Evolutionary conservation across 2,888 invertebrate species (phyloP), one percentile per base, ranked within the genome.

Genomic region (Stenoptilia bipunctidactyla): DNA sequence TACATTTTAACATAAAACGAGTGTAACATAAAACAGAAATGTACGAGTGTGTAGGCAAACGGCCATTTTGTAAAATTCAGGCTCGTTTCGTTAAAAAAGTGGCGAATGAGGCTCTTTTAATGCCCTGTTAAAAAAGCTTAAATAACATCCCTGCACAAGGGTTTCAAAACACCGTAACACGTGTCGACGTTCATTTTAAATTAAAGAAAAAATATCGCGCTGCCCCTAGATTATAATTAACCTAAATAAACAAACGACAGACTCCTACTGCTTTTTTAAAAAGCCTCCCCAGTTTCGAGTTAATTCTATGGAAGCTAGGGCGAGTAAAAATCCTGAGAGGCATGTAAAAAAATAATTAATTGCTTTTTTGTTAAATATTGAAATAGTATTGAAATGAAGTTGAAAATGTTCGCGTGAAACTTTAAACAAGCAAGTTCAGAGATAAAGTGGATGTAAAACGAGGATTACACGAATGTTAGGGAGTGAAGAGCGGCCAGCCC

Each of bases 151-250:
- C 61, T 53, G 62, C 50, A 52, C 51, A 56, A 55, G 60, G 63
- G 66, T 66, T 67, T 64, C 65, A 68, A 67, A 64, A 66, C 57
- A 58, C 53, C 51, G 60, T 58, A 62, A 67, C 67, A 72, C 61
- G 70, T 71, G 67, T 61, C 60, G 53, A 58, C 58, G 53, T 64
- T 65, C 67, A 66, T 70, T 71, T 66, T 54, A 65, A 70, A 71
- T 70, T 70, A 66, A 73, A 71, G 62, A 61, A 61, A 61, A 64
- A 63, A 61, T 62, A 62, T 56, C 49, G 54, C 56, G 37, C 46
- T 45, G 44, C 43, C 55, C 59, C 53, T 49, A 44, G 47, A 48
- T 47, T 47, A 57, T 57, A 62, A 61, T 65, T 60, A 62, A 58
- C 59, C 55, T 50, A 48, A 57, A 67, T 65, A 66, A 61, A 66